Percentiles rank a stretch among this genome's conserved stretches.
These are phyloP conservation scores for Cremastinae sp. DNA, from an alignment of 2,888 invertebrate genomes.

Conservation along the genomic window DNA sequence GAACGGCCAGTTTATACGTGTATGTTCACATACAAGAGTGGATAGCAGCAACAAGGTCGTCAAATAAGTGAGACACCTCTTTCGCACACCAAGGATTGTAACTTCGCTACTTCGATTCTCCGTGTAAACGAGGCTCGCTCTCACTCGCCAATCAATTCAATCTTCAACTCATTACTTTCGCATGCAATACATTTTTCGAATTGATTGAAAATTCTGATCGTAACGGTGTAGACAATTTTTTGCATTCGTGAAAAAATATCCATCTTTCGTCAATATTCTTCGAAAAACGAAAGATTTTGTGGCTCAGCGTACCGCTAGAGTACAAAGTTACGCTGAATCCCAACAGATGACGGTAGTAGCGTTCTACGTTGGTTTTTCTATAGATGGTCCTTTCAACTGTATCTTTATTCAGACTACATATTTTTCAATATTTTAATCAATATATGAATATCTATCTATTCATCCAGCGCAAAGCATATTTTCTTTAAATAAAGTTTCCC, in stretches of 20 bases:
- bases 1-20: constrained; percentile 70
- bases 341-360: constrained; percentile 72
- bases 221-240: constrained; percentile 9
- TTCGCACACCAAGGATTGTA: constrained; percentile 60
- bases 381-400: too few relatives aligned
- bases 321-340: constrained; percentile 64
- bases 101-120: constrained; percentile 58
- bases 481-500: too few relatives aligned
- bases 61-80: constrained; percentile 52
- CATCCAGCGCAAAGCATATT: too few relatives aligned
- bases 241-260: constrained; percentile 23
- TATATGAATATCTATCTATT: too few relatives aligned
- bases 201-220: constrained; percentile 19
- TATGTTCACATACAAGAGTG: constrained; percentile 27
- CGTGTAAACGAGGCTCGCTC: constrained; percentile 40
- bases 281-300: constrained; percentile 29
- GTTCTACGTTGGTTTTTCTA: constrained; percentile 38
- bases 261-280: constrained; percentile 45
- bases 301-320: constrained; percentile 48
- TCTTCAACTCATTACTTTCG: constrained; percentile 56
- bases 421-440: too few relatives aligned
- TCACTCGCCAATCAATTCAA: constrained; percentile 49
- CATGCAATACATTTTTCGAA: constrained; percentile 37
- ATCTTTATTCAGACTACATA: too few relatives aligned
- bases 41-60: constrained; percentile 62